Evolutionary conservation across 2,888 invertebrate genomes (phyloP), one percentile per base, ranked within the genome.

Genomic region (Luffia ferchaultella): DNA sequence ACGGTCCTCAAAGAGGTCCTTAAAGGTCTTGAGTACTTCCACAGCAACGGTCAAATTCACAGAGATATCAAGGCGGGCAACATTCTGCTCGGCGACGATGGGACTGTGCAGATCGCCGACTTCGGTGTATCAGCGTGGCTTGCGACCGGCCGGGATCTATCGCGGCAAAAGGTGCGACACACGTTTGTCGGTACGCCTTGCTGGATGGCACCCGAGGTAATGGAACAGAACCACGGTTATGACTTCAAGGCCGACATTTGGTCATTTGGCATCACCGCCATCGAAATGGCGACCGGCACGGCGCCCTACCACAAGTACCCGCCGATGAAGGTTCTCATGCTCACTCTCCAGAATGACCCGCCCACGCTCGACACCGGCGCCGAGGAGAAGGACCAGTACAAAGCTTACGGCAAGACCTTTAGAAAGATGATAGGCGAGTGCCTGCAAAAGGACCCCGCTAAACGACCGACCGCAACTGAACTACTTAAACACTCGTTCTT

Each of bases 181-280:
- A 99, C 99, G 1, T 99, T 99, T 80, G 99, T 99, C 3, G 99
- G 99, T 47, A 99, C 99, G 12, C 98, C 98, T 0, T 98, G 98
- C 74, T 99, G 98, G 98, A 98, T 98, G 98, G 98, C 98, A 15
- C 98, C 98, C 5, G 99, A 99, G 84, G 99, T 99, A 57, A 99
- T 99, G 98, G 97, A 97, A 76, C 97, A 93, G 88, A 96, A 96
- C 76, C 96, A 97, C 72, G 99, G 99, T 3, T 99, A 99, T 73
- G 98, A 99, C 77, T 99, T 98, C 82, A 98, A 99, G 79, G 99
- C 99, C 1, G 88, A 88, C 65, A 87, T 88, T 54, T 88, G 88
- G 88, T 88, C 88, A 2, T 91, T 97, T 73, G 97, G 97, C 42
- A 97, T 98, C 58, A 98, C 99, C 1, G 98, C 98, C 3, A 98